Evolutionary conservation across 2,888 invertebrate species (phyloP).

Genomic region (Iselma pallidipennis): DNA sequence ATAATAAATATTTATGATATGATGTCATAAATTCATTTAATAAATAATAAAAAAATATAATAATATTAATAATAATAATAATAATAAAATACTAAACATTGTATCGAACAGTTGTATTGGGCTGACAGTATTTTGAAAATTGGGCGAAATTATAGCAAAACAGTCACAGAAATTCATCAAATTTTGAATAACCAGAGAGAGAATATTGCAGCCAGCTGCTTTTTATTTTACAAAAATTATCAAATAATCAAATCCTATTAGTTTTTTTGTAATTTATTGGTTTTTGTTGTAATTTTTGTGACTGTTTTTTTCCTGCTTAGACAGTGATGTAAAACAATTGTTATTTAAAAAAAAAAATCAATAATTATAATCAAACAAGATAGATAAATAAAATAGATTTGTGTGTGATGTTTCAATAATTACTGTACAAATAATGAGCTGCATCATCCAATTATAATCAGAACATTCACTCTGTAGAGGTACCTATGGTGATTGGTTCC

Average conservation of each 20-base stretch:
- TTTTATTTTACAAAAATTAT: background rate
- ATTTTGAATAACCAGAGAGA: background rate
- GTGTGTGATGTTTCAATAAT: slow-evolving; percentile 33
- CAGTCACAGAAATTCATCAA: background rate
- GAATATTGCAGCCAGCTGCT: background rate
- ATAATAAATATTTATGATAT: too few species aligned
- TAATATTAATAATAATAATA: too few species aligned
- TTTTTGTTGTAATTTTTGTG: too few species aligned
- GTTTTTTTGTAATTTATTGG: too few species aligned
- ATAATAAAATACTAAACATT: background rate
- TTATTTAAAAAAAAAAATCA: background rate
- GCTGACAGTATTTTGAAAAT: background rate
- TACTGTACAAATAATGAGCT: slow-evolving; percentile 54
- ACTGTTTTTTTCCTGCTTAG: background rate
- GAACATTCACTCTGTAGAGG: slow-evolving; percentile 53
- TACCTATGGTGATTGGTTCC: slow-evolving; percentile 55
- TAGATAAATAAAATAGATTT: background rate
- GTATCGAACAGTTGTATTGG: background rate
- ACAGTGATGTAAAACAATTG: background rate
- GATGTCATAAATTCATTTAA: too few species aligned
- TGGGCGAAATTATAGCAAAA: background rate
- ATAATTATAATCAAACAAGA: background rate
- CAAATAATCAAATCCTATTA: too few species aligned
- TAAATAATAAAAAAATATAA: too few species aligned
- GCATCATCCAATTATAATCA: slow-evolving; percentile 46